Evolutionary conservation across 2,797 vertebrate genomes (phyloP).

Genomic region (Typhlichthys subterraneus): DNA sequence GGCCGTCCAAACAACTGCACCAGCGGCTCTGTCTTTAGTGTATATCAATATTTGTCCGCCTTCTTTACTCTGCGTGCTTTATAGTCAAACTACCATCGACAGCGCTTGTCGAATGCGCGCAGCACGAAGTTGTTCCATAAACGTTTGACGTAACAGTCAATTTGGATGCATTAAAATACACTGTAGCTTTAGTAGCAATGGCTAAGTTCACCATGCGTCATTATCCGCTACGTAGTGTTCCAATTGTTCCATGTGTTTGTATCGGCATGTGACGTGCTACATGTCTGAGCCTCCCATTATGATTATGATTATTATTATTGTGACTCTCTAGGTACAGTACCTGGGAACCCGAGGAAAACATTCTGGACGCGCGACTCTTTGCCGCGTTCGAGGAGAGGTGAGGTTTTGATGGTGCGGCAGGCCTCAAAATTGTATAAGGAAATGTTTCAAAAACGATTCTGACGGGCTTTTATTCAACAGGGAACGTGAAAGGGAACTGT

Average conservation of each 20-base stretch:
- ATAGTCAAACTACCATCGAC: neutral
- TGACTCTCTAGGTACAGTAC: slow-evolving; percentile 89
- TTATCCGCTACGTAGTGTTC: slow-evolving; percentile 51
- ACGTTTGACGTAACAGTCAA: slow-evolving; percentile 4
- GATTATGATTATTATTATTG: neutral
- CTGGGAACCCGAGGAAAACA: slow-evolving; percentile 98
- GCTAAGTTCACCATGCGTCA: slow-evolving; percentile 61
- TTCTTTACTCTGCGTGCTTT: neutral
- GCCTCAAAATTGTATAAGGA: slow-evolving; percentile 26
- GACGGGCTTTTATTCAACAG: slow-evolving; percentile 50
- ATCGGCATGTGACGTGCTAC: neutral
- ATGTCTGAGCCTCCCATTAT: neutral
- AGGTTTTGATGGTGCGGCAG: slow-evolving; percentile 59
- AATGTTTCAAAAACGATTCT: no score
- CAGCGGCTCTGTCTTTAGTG: slow-evolving; percentile 21
- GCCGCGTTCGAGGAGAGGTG: slow-evolving; percentile 97
- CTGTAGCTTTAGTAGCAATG: slow-evolving; percentile 60
- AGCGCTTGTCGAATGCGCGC: neutral
- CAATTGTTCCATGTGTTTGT: slow-evolving; percentile 21
- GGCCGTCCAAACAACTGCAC: slow-evolving; percentile 62
- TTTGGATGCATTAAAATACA: slow-evolving; percentile 8
- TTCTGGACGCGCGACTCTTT: slow-evolving; percentile 92
- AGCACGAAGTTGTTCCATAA: neutral
- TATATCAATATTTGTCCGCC: slow-evolving; percentile 22
- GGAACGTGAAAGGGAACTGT: slow-evolving; percentile 87